A percentile compares a stretch with the other conserved stretches of the same genome.
Conservation (phyloP, 1,140 invertebrate species). For the Spodoptera litura region DNA sequence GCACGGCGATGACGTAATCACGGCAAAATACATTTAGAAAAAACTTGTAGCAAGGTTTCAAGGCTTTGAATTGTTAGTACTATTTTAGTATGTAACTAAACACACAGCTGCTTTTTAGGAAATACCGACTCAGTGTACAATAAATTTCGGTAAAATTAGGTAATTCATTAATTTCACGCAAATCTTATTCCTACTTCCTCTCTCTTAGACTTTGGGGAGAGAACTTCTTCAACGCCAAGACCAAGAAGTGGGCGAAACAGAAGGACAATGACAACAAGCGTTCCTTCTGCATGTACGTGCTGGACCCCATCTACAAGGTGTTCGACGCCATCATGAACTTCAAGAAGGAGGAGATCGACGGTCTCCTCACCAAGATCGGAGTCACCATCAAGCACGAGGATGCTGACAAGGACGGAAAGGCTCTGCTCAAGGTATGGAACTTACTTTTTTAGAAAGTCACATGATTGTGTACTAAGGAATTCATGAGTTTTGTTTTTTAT, state of each 20-base stretch:
- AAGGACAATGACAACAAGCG: slow-evolving; percentile 96
- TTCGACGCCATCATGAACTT: slow-evolving; percentile 99
- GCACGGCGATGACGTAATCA: no score
- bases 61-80: neutral
- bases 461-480: no score
- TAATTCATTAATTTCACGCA: no score
- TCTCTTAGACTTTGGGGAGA: slow-evolving; percentile 95
- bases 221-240: slow-evolving; percentile 98
- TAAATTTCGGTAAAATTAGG: no score
- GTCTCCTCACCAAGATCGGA: slow-evolving; percentile 94
- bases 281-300: slow-evolving; percentile 99
- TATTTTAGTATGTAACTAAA: neutral
- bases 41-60: no score
- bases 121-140: no score
- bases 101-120: no score
- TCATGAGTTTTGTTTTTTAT: no score
- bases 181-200: neutral
- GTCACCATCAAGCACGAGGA: slow-evolving; percentile 98
- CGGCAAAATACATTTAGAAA: no score
- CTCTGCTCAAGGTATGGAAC: slow-evolving; percentile 90
- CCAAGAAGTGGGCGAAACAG: slow-evolving; percentile 99
- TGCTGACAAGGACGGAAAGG: slow-evolving; percentile 97
- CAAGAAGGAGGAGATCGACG: slow-evolving; percentile 97
- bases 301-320: slow-evolving; percentile 99
- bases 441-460: no score